These are phyloP conservation scores for Rhabdornis inornatus DNA, from an alignment of 2,113 vertebrate species.

Conservation along the genomic window DNA sequence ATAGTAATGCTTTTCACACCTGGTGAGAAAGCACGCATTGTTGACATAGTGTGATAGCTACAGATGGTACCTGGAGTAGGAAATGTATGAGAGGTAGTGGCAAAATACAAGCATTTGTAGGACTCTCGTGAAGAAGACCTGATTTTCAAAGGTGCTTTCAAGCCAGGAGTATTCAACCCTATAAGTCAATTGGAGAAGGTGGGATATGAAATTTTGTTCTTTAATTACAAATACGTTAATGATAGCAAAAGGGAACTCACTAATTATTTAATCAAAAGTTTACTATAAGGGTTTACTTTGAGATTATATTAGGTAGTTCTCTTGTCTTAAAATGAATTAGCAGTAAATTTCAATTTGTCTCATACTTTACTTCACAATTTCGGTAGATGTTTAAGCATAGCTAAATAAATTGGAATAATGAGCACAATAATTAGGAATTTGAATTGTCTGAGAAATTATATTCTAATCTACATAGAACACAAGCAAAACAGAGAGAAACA, in stretches of 20 bases:
- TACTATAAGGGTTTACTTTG: background rate
- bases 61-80: background rate
- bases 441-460: background rate
- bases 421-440: background rate
- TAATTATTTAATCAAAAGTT: background rate
- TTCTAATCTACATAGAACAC: background rate
- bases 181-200: background rate
- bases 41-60: background rate
- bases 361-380: background rate
- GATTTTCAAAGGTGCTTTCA: constrained; percentile 1
- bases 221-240: background rate
- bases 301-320: background rate
- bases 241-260: background rate
- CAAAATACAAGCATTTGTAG: background rate
- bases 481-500: background rate
- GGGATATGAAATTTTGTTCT: background rate
- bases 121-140: background rate
- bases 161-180: background rate
- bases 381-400: background rate
- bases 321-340: background rate
- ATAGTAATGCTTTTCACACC: background rate
- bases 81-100: background rate
- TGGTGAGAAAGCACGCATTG: background rate
- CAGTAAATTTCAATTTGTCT: background rate
- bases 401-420: background rate